Conservation (phyloP, 1,140 invertebrate species). For the Anoplophora glabripennis region DNA sequence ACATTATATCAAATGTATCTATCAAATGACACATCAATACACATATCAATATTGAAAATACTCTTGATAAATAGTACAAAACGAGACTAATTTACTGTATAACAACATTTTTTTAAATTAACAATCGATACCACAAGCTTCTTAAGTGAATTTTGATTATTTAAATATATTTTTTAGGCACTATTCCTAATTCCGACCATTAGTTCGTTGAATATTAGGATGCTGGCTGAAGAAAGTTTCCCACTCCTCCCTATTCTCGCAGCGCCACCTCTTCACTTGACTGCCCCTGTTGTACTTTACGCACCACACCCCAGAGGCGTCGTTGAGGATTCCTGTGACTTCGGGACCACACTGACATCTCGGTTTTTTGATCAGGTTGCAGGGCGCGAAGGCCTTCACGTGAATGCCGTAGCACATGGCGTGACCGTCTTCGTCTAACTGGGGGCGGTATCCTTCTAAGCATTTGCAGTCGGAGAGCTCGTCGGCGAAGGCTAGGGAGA, state of each 20-base stretch:
- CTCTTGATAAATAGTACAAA: no score
- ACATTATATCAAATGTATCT: no score
- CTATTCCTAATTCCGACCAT: no score
- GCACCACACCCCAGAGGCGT: conserved; percentile 30
- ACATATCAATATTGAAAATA: no score
- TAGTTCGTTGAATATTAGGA: conserved; percentile 5
- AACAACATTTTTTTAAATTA: no score
- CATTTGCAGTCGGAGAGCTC: conserved; percentile 1
- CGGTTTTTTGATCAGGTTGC: conserved; percentile 28
- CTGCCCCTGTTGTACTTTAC: conserved; percentile 21
- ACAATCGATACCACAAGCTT: no score
- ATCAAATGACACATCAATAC: no score
- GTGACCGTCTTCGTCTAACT: neutral
- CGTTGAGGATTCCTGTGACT: conserved; percentile 28
- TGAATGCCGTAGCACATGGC: conserved; percentile 24
- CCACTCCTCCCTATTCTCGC: conserved; percentile 33
- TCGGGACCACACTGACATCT: conserved; percentile 27
- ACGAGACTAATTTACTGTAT: no score
- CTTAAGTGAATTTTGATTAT: no score
- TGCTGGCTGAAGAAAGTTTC: conserved; percentile 24
- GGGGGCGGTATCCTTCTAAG: neutral
- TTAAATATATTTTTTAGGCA: no score
- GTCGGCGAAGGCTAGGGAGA: neutral
- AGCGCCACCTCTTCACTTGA: conserved; percentile 29
- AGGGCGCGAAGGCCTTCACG: conserved; percentile 24